These are phyloP conservation scores for Planiliza haematocheilus DNA, from an alignment of 2,113 vertebrate genomes.

Conservation along the genomic window DNA sequence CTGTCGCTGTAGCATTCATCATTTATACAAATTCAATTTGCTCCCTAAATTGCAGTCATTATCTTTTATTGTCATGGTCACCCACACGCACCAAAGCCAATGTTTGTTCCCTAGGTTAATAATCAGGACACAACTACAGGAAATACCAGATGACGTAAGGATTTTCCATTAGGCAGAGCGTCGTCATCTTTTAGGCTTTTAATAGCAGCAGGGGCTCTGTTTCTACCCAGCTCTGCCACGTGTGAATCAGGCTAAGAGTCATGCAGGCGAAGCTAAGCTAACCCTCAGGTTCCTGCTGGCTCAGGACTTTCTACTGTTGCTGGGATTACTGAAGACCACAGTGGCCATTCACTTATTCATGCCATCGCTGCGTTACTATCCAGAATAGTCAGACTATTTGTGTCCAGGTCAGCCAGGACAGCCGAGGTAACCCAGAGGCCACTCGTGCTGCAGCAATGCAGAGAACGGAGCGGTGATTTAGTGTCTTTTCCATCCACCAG, in stretches of 20 bases:
- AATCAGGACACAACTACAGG: not conserved
- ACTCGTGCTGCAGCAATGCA: not conserved
- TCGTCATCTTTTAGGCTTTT: not conserved
- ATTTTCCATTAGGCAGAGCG: not conserved
- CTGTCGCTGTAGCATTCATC: too few relatives aligned
- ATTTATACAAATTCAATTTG: not conserved
- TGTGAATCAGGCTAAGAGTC: constrained; percentile 18
- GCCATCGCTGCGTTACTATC: constrained; percentile 37
- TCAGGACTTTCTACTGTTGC: constrained; percentile 73
- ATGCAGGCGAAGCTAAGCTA: constrained; percentile 40
- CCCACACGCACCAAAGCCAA: not conserved
- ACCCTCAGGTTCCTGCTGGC: constrained; percentile 65
- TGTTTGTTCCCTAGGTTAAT: not conserved
- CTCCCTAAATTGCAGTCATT: not conserved
- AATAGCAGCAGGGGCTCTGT: constrained; percentile 8
- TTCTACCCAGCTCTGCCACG: not conserved
- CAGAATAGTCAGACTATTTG: constrained; percentile 59
- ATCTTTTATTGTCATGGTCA: not conserved
- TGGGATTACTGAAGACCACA: constrained; percentile 68
- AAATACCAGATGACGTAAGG: not conserved
- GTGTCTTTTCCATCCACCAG: too few relatives aligned
- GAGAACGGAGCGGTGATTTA: not conserved
- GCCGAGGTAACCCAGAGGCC: constrained; percentile 38
- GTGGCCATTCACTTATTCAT: constrained; percentile 50
- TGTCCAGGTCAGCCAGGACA: constrained; percentile 57